Conservation (phyloP, 2,113 vertebrate genomes). For the Fukomys damarensis region DNA sequence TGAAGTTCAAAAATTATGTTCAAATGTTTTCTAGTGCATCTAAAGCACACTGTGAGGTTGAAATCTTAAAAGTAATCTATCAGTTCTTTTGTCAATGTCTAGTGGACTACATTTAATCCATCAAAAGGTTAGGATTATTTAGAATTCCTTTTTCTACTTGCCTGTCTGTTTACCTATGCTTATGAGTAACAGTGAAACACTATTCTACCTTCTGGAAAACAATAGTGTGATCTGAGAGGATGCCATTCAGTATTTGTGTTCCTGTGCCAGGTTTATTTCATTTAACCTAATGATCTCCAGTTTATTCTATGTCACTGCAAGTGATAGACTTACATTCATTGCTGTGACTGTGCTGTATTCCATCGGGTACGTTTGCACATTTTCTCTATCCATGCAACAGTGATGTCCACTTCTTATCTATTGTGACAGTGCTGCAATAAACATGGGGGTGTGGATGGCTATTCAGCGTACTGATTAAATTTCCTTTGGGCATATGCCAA, state of each 20-base stretch:
- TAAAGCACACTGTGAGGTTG: conserved; percentile 34
- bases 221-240: background rate
- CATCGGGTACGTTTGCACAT: too few relatives aligned
- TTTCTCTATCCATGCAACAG: background rate
- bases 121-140: conserved; percentile 56
- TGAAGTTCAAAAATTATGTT: conserved; percentile 4
- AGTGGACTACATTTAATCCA: conserved; percentile 58
- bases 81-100: conserved; percentile 42
- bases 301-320: too few relatives aligned
- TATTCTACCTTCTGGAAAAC: conserved; percentile 69
- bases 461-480: background rate
- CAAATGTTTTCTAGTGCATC: background rate
- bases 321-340: too few relatives aligned
- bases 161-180: conserved; percentile 77
- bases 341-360: too few relatives aligned
- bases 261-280: background rate
- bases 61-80: background rate
- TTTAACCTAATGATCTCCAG: background rate
- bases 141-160: conserved; percentile 69
- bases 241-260: background rate
- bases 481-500: background rate
- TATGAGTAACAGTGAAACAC: conserved; percentile 65
- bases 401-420: background rate
- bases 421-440: background rate
- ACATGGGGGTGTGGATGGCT: too few relatives aligned